phyloP scores from a whole-genome alignment of 1,140 invertebrate genomes.

The Solenopsis invicta region DNA sequence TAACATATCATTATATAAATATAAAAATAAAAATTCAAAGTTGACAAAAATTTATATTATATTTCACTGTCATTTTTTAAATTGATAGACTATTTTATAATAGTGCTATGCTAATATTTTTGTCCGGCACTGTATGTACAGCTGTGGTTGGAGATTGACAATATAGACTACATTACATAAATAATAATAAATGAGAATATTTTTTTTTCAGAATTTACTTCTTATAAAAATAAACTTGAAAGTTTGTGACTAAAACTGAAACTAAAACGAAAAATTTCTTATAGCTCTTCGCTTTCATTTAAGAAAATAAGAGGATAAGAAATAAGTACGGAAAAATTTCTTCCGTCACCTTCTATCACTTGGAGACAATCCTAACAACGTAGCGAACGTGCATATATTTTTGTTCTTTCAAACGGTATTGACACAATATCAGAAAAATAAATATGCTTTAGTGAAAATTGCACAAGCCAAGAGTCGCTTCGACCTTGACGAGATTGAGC shows the following conservation, averaged over 20 bases:
- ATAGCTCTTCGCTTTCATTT: background rate
- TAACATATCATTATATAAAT: no score
- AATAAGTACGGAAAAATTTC: background rate
- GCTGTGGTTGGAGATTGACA: no score
- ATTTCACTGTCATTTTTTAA: no score
- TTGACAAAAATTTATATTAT: no score
- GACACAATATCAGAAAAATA: background rate
- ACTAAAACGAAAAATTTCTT: background rate
- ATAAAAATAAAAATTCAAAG: no score
- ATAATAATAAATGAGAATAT: no score
- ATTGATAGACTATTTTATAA: no score
- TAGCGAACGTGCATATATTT: background rate
- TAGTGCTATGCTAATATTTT: no score
- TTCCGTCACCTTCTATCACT: no score
- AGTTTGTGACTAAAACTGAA: background rate
- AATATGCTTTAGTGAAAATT: constrained; percentile 21
- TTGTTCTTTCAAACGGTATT: background rate
- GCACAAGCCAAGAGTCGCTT: constrained; percentile 26
- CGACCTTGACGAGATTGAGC: constrained; percentile 49
- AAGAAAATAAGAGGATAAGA: background rate
- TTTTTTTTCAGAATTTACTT: background rate
- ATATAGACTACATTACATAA: no score
- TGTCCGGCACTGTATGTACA: no score
- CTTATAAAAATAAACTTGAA: background rate
- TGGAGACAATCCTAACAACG: background rate